Percentiles rank a stretch among this genome's conserved stretches.
Evolutionary conservation across 2,797 vertebrate species (phyloP).

Genomic region (Calcarius lapponicus): DNA sequence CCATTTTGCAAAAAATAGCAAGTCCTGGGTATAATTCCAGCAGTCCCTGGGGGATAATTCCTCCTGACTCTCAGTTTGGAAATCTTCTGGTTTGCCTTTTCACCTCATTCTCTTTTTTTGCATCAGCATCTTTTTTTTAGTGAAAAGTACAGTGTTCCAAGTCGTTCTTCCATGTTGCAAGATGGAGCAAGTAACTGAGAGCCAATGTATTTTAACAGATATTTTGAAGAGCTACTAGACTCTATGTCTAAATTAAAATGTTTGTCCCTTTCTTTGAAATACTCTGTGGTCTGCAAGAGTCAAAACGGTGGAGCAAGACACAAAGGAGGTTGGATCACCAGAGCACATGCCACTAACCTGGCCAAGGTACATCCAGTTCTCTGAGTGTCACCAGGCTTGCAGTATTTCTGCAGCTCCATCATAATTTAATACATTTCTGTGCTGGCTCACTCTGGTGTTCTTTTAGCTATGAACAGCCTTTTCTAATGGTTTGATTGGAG

Average conservation of each 20-base stretch:
- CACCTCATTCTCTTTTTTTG: not conserved
- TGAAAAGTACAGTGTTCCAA: not conserved
- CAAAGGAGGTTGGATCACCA: not conserved
- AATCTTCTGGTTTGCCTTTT: not conserved
- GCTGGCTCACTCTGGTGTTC: not conserved
- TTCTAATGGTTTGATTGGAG: not conserved
- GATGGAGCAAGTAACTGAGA: not conserved
- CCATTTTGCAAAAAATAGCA: not conserved
- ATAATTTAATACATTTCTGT: not conserved
- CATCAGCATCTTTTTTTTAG: not conserved
- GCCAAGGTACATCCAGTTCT: not conserved
- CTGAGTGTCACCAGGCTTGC: not conserved
- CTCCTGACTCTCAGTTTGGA: not conserved
- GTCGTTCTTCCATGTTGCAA: not conserved
- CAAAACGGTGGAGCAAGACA: rapidly evolving
- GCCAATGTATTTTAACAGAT: not conserved
- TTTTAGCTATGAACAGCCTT: not conserved
- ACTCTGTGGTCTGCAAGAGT: not conserved
- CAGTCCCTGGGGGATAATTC: not conserved
- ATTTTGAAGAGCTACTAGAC: not conserved
- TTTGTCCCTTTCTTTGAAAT: not conserved
- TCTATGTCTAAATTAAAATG: not conserved
- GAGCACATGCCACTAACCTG: not conserved
- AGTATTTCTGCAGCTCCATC: not conserved
- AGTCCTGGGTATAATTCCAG: not conserved